Percentiles rank a stretch among this genome's conserved stretches.
phyloP scores from a whole-genome alignment of 35 echinoderm and acorn worm species.

The Apostichopus californicus region DNA sequence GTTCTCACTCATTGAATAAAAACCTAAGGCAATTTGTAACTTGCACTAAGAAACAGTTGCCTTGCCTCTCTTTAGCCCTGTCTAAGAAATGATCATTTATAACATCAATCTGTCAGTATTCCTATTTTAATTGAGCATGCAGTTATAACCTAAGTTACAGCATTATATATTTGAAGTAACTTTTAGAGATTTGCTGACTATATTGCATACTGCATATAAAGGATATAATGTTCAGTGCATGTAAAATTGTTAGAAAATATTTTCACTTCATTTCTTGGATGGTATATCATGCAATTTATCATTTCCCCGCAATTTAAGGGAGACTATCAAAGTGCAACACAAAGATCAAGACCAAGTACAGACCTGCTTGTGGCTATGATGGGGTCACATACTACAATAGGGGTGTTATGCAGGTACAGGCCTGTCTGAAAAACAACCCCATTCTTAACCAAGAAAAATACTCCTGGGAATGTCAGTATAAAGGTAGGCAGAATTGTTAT shows the following conservation, averaged over 20 bases:
- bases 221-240: neutral
- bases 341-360: constrained; percentile 59
- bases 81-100: neutral
- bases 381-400: constrained; percentile 79
- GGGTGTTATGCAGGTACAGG: constrained; percentile 67
- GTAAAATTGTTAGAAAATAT: neutral
- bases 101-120: too few relatives aligned
- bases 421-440: constrained; percentile 74
- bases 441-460: constrained; percentile 53
- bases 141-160: too few relatives aligned
- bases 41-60: too few relatives aligned
- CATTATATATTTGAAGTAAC: too few relatives aligned
- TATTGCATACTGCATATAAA: neutral
- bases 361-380: constrained; percentile 79
- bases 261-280: neutral
- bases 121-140: too few relatives aligned
- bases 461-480: constrained; percentile 77
- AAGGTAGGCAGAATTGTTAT: constrained; percentile 47
- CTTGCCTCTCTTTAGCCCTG: too few relatives aligned
- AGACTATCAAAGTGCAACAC: constrained; percentile 52
- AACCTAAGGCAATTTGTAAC: too few relatives aligned
- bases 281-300: neutral
- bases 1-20: too few relatives aligned
- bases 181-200: too few relatives aligned
- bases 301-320: neutral